Evolutionary conservation across 2,113 vertebrate genomes (phyloP).

Genomic region (Chitala chitala): DNA sequence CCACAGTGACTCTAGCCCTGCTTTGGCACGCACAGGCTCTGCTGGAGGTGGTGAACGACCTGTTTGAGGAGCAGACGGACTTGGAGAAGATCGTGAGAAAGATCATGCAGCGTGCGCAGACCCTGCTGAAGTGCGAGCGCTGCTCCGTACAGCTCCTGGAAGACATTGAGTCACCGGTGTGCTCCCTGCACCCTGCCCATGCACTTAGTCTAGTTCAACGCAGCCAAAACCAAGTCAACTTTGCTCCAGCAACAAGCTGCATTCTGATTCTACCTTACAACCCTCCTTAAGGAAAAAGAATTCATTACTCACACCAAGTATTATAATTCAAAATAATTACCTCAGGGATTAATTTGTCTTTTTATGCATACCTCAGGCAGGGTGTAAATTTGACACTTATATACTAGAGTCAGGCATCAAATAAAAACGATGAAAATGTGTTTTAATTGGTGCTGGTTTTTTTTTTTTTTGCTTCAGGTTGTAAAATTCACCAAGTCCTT

Average conservation of each 20-base stretch:
- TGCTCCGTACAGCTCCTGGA: slow-evolving; percentile 94
- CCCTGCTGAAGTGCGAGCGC: slow-evolving; percentile 89
- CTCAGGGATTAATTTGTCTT: not conserved
- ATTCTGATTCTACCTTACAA: too few species aligned
- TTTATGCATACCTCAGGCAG: not conserved
- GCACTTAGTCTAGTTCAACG: not conserved
- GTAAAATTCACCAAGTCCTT: slow-evolving; percentile 99
- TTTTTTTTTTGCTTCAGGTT: slow-evolving; percentile 67
- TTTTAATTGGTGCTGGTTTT: slow-evolving; percentile 13
- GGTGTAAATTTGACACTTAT: not conserved
- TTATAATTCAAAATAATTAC: slow-evolving; percentile 5
- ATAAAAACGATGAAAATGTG: not conserved
- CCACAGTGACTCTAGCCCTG: not conserved
- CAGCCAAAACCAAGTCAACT: too few species aligned
- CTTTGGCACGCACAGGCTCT: slow-evolving; percentile 68
- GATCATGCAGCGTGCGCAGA: slow-evolving; percentile 98
- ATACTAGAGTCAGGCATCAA: not conserved
- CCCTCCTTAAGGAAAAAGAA: not conserved
- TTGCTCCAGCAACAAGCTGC: too few species aligned
- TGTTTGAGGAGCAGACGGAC: slow-evolving; percentile 98
- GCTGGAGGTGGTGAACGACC: slow-evolving; percentile 95
- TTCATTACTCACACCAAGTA: not conserved
- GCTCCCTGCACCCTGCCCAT: slow-evolving; percentile 14
- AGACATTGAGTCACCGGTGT: slow-evolving; percentile 93
- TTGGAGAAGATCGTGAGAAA: slow-evolving; percentile 98